Evolutionary conservation across 1,140 invertebrate genomes (phyloP).

Genomic region (Dufourea novaeangliae): DNA sequence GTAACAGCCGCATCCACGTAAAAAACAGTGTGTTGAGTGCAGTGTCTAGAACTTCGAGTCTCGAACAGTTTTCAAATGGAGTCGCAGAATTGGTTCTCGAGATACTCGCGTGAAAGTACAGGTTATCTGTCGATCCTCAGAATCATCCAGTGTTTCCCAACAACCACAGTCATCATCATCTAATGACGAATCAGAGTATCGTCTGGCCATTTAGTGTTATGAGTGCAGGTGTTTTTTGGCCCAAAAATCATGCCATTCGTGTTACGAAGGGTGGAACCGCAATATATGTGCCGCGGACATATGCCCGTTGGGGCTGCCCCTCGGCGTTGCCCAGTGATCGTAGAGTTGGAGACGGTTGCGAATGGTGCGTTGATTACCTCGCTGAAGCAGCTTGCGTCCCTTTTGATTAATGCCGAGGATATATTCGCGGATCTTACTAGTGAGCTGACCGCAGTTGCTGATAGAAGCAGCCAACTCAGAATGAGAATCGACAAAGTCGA

Average conservation of each 20-base stretch:
- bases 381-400: constrained; percentile 82
- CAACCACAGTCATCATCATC: too few species aligned
- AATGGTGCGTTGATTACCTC: constrained; percentile 82
- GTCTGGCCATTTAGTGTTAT: constrained; percentile 32
- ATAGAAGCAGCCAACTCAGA: constrained; percentile 80
- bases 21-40: too few species aligned
- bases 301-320: constrained; percentile 74
- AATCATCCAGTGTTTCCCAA: too few species aligned
- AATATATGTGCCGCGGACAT: constrained; percentile 78
- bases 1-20: too few species aligned
- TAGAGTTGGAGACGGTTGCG: constrained; percentile 81
- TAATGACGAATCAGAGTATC: too few species aligned
- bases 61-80: too few species aligned
- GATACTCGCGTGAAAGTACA: too few species aligned
- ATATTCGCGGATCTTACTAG: constrained; percentile 82
- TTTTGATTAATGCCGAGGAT: constrained; percentile 82
- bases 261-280: constrained; percentile 78
- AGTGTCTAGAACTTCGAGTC: too few species aligned
- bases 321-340: constrained; percentile 77
- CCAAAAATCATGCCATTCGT: constrained; percentile 79
- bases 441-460: constrained; percentile 81
- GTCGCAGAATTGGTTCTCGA: too few species aligned
- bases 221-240: constrained; percentile 21
- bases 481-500: constrained; percentile 79
- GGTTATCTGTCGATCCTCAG: too few species aligned